Evolutionary conservation across 2,113 vertebrate species (phyloP).

Genomic region (Platycercus adscitus): DNA sequence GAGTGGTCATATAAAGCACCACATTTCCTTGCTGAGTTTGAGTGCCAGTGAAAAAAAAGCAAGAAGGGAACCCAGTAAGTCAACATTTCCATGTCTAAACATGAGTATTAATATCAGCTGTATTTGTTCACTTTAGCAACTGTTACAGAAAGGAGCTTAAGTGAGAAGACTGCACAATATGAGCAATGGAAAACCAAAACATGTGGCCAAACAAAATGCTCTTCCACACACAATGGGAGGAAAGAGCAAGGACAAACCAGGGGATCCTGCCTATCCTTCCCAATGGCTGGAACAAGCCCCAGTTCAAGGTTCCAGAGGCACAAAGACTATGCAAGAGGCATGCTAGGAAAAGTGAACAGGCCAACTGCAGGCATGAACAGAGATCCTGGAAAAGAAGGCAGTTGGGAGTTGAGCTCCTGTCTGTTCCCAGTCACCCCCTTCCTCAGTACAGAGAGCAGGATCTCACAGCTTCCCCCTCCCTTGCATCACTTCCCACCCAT

Average conservation of each 20-base stretch:
- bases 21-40: not conserved
- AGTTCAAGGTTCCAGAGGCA: not conserved
- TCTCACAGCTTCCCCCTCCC: not conserved
- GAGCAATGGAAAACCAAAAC: not conserved
- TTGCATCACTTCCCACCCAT: not conserved
- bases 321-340: not conserved
- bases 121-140: not conserved
- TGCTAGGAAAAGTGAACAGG: not conserved
- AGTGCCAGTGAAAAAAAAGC: not conserved
- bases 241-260: not conserved
- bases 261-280: not conserved
- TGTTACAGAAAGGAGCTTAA: not conserved
- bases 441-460: not conserved
- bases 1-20: not conserved
- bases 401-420: not conserved
- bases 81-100: not conserved
- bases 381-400: not conserved
- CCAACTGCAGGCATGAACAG: not conserved
- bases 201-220: not conserved
- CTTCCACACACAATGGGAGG: not conserved
- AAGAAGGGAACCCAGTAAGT: not conserved
- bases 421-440: not conserved
- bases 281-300: not conserved
- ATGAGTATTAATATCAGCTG: rapidly evolving
- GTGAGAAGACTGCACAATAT: not conserved